Evolutionary conservation across 2,113 vertebrate species (phyloP).

Genomic region (Vidua chalybeata): DNA sequence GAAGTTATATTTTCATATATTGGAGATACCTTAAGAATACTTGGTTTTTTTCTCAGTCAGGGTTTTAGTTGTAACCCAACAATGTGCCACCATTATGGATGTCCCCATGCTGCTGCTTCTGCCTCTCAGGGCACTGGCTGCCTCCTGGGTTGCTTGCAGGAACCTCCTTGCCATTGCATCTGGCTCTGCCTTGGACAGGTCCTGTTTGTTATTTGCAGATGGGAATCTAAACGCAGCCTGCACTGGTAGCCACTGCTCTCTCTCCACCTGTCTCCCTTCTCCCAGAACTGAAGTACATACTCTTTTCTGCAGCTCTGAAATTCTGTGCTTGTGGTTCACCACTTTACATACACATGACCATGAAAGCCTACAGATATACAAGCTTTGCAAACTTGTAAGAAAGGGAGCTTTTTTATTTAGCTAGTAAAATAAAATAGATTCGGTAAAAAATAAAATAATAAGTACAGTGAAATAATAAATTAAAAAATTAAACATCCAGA

Average conservation of each 20-base stretch:
- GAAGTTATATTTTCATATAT: not conserved
- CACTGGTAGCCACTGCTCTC: not conserved
- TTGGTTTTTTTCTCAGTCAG: not conserved
- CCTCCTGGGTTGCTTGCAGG: not conserved
- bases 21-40: not conserved
- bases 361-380: not conserved
- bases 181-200: not conserved
- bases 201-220: not conserved
- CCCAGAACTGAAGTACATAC: not conserved
- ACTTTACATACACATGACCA: rapidly evolving
- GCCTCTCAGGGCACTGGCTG: not conserved
- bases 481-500: not conserved
- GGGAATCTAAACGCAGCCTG: not conserved
- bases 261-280: not conserved
- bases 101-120: not conserved
- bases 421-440: not conserved
- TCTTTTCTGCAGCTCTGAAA: not conserved
- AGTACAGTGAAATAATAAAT: not conserved
- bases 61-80: not conserved
- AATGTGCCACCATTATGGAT: not conserved
- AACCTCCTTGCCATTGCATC: not conserved
- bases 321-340: not conserved
- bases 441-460: not conserved
- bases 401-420: not conserved
- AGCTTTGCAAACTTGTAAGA: not conserved